Evolutionary conservation across 1,140 invertebrate genomes (phyloP).

Genomic region (Cherax destructor): DNA sequence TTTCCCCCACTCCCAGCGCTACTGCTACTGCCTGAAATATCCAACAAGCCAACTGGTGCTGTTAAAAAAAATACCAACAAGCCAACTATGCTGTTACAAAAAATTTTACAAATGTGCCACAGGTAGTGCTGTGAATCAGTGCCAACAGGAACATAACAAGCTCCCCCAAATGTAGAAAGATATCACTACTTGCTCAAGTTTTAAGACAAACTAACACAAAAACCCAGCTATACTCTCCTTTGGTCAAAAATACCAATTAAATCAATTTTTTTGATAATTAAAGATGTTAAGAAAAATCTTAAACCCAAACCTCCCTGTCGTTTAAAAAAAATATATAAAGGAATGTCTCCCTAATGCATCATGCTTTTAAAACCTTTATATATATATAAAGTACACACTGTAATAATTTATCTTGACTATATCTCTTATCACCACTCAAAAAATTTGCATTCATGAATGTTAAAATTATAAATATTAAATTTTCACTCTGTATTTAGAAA

Average conservation of each 20-base stretch:
- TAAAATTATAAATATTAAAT: no score
- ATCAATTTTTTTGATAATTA: no score
- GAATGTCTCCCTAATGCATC: neutral
- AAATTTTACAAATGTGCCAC: constrained; percentile 2
- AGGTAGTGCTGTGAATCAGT: neutral
- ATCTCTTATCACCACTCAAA: no score
- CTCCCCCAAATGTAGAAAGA: neutral
- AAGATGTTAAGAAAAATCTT: no score
- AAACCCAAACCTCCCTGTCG: no score
- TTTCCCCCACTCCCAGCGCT: constrained; percentile 77
- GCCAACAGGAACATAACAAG: neutral
- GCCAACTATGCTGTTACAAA: neutral
- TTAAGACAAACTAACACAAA: neutral
- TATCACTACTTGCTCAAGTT: neutral
- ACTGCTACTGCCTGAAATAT: constrained; percentile 61
- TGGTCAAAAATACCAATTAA: neutral
- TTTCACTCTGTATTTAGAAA: no score
- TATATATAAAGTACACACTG: no score
- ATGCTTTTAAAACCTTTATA: neutral
- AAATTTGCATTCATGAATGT: no score
- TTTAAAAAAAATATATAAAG: no score
- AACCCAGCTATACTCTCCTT: neutral
- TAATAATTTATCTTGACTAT: no score
- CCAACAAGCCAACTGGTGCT: constrained; percentile 13
- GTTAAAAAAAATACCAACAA: constrained; percentile 23